Percentiles rank a stretch among this genome's conserved stretches.
These are phyloP conservation scores for Bombus superbus DNA, from an alignment of 1,140 invertebrate species.

Conservation along the genomic window DNA sequence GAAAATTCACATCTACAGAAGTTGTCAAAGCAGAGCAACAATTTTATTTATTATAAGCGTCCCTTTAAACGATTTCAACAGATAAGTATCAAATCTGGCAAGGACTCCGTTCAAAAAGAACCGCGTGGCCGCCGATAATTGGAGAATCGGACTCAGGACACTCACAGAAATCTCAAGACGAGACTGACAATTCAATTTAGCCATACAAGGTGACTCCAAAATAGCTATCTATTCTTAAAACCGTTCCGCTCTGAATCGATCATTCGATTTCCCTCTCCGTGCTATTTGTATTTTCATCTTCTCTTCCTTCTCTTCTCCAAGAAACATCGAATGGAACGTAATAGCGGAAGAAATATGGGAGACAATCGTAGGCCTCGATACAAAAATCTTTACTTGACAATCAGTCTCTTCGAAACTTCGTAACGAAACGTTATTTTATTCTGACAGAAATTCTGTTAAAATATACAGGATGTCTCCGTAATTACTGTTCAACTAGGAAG, in stretches of 20 bases:
- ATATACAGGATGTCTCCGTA: too few species aligned
- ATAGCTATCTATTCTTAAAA: slow-evolving; percentile 22
- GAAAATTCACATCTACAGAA: neutral
- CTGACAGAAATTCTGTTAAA: too few species aligned
- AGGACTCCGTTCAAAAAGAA: neutral
- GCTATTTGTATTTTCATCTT: neutral
- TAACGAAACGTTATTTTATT: too few species aligned
- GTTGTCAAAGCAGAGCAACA: neutral
- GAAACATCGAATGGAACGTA: neutral
- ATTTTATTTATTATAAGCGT: neutral
- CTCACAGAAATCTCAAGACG: slow-evolving; percentile 1
- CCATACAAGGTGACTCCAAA: slow-evolving; percentile 11
- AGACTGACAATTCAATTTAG: slow-evolving; percentile 11
- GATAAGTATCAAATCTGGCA: slow-evolving; percentile 10
- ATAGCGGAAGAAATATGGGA: neutral
- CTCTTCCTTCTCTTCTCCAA: neutral
- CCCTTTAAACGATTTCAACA: neutral
- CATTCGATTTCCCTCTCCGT: neutral
- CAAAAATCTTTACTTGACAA: neutral
- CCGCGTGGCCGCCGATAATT: slow-evolving; percentile 3
- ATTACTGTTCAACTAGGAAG: too few species aligned
- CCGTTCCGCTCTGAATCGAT: neutral
- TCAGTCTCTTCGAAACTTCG: neutral
- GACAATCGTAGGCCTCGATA: neutral
- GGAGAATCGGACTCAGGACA: neutral